phyloP scores from a whole-genome alignment of 2,888 invertebrate species.

The Zygaena filipendulae region DNA sequence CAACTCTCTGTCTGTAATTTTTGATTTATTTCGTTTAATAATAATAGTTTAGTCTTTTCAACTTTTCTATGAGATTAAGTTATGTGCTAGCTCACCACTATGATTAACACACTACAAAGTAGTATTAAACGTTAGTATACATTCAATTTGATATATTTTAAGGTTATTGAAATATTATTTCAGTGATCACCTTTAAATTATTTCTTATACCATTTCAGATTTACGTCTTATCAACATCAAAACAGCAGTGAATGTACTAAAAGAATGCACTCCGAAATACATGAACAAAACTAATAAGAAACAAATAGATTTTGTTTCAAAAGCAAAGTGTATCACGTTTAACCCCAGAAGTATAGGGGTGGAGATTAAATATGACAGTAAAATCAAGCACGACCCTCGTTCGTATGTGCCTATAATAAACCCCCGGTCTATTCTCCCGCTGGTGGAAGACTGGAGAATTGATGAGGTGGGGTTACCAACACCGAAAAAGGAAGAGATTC shows the following conservation, averaged over 20 bases:
- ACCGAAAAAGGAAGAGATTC: constrained; percentile 65
- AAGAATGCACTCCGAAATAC: constrained; percentile 31
- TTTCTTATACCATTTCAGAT: constrained; percentile 33
- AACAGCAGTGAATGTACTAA: constrained; percentile 33
- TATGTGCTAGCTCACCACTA: too few species aligned
- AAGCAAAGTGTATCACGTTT: constrained; percentile 28
- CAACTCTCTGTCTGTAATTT: too few species aligned
- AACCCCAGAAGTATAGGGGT: constrained; percentile 41
- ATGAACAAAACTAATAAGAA: constrained; percentile 17
- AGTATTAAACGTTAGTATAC: constrained; percentile 47
- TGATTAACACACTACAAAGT: constrained; percentile 45
- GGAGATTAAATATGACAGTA: constrained; percentile 29
- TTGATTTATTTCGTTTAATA: too few species aligned
- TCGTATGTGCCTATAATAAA: constrained; percentile 51
- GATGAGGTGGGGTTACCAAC: constrained; percentile 61
- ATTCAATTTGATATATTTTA: constrained; percentile 19
- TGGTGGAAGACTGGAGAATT: constrained; percentile 46
- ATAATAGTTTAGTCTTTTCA: too few species aligned
- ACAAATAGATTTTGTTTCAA: constrained; percentile 22
- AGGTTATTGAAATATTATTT: constrained; percentile 29
- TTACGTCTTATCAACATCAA: constrained; percentile 43
- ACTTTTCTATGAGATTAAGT: too few species aligned
- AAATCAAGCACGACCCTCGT: constrained; percentile 41
- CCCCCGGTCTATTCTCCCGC: constrained; percentile 49
- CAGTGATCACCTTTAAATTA: constrained; percentile 10